Evolutionary conservation across 2,797 vertebrate genomes (phyloP), one percentile per base, ranked within the genome.

Genomic region (Valencia hispanica): DNA sequence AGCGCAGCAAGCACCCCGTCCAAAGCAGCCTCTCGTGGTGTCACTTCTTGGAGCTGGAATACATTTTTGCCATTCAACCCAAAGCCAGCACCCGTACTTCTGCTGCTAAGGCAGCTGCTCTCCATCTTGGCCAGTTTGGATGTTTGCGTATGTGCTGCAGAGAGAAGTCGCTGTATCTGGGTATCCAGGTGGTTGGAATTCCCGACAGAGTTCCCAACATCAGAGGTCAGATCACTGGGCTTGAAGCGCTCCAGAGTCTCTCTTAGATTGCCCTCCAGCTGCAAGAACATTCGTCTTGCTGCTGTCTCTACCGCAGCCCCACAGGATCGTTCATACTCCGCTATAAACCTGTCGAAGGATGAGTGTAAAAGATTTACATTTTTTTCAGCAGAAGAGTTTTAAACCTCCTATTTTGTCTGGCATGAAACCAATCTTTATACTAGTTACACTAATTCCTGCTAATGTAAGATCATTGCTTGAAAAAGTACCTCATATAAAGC

Each of bases 111-210:
- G 89, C 94, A 96, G 30, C 85, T 72, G 17, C 70, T 93, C 92
- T 98, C 97, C 83, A 97, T 85, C 75, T 84, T 91, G 41, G 90
- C 39, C 0, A 98, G 94, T 70, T 95, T 87, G 66, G 39, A 74
- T 0, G 93, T 83, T 80, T 96, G 89, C 0, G 90, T 90, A 61
- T 79, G 93, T 73, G 88, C 93, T 12, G 93, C 85, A 1, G 85
- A 79, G 81, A 97, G 86, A 68, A 98, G 70, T n/a, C 96, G 92
- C 50, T 96, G 94, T 1, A 97, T 89, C 48, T 82, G 68, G 4
- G 66, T 78, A 8, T 94, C 93, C 53, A 93, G 90, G 81, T 89
- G 80, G 0, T 84, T 71, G 18, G 82, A 72, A 81, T 70, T 85
- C 65, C 69, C 79, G 0, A 61, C 72, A 11, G 89, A 80, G 68